These are phyloP conservation scores for Microctonus hyperodae DNA, from an alignment of 2,888 invertebrate genomes.

Conservation along the genomic window DNA sequence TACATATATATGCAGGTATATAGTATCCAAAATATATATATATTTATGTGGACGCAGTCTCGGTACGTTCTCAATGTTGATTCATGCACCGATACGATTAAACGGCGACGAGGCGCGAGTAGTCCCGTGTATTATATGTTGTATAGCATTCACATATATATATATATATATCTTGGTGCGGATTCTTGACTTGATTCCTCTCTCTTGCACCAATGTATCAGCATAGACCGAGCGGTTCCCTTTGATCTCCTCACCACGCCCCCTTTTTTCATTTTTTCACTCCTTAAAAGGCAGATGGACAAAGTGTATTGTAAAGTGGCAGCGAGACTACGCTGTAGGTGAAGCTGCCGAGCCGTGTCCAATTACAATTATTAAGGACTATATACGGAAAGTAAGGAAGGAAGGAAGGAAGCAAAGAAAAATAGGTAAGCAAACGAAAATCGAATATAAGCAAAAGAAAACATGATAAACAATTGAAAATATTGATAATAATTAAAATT, in stretches of 20 bases:
- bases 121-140: constrained; percentile 8
- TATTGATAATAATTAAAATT: no score
- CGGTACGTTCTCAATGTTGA: neutral
- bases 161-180: neutral
- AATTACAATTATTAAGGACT: constrained; percentile 64
- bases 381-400: constrained; percentile 41
- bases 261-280: constrained; percentile 63
- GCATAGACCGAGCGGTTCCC: constrained; percentile 51
- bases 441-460: neutral
- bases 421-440: neutral
- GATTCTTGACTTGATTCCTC: constrained; percentile 21
- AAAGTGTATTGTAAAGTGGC: constrained; percentile 64
- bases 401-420: constrained; percentile 30
- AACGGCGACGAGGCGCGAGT: constrained; percentile 3
- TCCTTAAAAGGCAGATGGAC: constrained; percentile 64
- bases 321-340: constrained; percentile 52
- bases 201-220: constrained; percentile 19
- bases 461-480: neutral
- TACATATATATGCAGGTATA: neutral
- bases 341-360: constrained; percentile 57
- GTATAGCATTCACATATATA: neutral
- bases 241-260: constrained; percentile 62
- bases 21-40: no score
- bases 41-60: neutral
- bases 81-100: neutral